Conservation (phyloP, 2,888 invertebrate genomes). For the Hipparchia sbordonii region DNA sequence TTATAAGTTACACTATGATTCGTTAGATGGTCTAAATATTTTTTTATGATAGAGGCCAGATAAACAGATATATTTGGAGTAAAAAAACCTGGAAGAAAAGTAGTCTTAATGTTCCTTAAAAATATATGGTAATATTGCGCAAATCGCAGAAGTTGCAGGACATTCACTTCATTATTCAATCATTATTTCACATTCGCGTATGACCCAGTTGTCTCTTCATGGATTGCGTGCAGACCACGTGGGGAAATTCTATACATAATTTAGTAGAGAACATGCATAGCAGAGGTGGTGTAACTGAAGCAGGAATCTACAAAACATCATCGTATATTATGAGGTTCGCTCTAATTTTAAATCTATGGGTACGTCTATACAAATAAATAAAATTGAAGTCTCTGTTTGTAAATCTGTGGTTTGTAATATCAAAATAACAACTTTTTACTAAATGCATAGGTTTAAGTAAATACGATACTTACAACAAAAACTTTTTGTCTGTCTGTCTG, state of each 20-base stretch:
- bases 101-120: not conserved
- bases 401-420: no score
- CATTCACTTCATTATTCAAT: constrained; percentile 36
- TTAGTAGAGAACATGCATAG: constrained; percentile 44
- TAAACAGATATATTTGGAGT: no score
- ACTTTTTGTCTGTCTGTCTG: no score
- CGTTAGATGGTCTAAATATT: no score
- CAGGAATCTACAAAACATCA: constrained; percentile 1
- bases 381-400: no score
- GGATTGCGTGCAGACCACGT: constrained; percentile 44
- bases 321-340: not conserved
- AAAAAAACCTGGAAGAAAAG: no score
- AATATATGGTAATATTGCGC: constrained; percentile 15
- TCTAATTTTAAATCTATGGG: not conserved
- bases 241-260: constrained; percentile 48
- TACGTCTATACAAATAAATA: no score
- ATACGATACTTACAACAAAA: no score
- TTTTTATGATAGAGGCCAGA: no score
- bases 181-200: constrained; percentile 34
- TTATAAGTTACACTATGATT: no score
- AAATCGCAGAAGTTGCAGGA: constrained; percentile 26
- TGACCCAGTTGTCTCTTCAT: constrained; percentile 39
- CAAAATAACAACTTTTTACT: no score
- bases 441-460: no score
- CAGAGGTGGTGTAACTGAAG: constrained; percentile 13